A percentile compares a stretch with the other conserved stretches of the same genome.
phyloP scores from a whole-genome alignment of 2,113 vertebrate genomes.

The Saguinus imperator region DNA sequence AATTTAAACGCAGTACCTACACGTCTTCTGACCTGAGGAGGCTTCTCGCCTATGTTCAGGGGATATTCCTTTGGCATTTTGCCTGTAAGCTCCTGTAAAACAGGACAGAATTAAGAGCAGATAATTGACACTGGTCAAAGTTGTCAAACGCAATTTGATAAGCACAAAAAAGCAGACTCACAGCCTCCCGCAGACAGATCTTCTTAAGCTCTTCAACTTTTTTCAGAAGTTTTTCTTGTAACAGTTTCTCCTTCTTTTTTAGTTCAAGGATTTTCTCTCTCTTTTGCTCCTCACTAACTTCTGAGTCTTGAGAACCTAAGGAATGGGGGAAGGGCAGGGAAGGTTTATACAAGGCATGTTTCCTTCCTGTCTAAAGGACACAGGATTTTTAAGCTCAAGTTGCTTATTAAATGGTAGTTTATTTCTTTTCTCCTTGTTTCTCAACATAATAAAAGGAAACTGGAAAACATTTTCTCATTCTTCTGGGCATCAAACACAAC shows the following conservation, averaged over 20 bases:
- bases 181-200: conserved; percentile 96
- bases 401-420: conserved; percentile 40
- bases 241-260: conserved; percentile 92
- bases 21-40: conserved; percentile 89
- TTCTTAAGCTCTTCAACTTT: conserved; percentile 95
- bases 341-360: neutral
- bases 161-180: conserved; percentile 78
- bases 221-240: conserved; percentile 91
- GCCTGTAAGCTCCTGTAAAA: conserved; percentile 93
- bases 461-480: conserved; percentile 53
- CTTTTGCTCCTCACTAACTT: conserved; percentile 94
- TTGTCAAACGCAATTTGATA: rapidly evolving
- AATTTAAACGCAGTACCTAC: conserved; percentile 93
- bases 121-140: neutral
- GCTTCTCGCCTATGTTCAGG: conserved; percentile 90
- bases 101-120: conserved; percentile 38
- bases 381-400: conserved; percentile 1
- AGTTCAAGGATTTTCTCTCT: conserved; percentile 95
- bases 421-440: conserved; percentile 64
- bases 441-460: conserved; percentile 74
- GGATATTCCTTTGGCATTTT: conserved; percentile 95
- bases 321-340: neutral
- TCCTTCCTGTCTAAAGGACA: conserved; percentile 52
- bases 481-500: conserved; percentile 30
- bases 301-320: conserved; percentile 94